Percentiles rank a stretch among this genome's conserved stretches.
These are phyloP conservation scores for Orthonyx spaldingii DNA, from an alignment of 2,113 vertebrate genomes.

Conservation along the genomic window DNA sequence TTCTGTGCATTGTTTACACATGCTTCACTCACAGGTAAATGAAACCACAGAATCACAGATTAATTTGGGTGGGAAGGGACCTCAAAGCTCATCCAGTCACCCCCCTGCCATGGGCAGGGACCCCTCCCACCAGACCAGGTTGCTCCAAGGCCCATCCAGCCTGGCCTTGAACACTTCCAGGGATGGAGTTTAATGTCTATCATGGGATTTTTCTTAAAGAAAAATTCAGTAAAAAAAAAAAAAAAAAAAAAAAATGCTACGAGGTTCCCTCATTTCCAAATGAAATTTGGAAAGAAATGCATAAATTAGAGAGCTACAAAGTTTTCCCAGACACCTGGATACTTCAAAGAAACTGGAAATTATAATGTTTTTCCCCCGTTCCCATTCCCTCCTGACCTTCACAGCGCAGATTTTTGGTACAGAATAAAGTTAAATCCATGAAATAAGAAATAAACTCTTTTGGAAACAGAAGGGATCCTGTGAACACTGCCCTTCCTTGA, in stretches of 20 bases:
- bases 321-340: background rate
- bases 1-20: fast-evolving
- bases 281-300: background rate
- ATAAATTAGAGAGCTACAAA: background rate
- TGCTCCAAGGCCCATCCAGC: fast-evolving
- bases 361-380: background rate
- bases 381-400: background rate
- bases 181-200: background rate
- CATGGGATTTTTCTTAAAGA: background rate
- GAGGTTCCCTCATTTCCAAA: background rate
- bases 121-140: fast-evolving
- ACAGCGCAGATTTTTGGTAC: background rate
- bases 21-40: fast-evolving
- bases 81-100: background rate
- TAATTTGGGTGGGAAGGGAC: background rate
- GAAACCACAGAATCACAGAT: background rate
- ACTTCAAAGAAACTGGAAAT: background rate
- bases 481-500: background rate
- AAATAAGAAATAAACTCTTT: background rate
- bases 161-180: too few species aligned
- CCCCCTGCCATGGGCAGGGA: background rate
- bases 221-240: background rate
- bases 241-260: background rate
- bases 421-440: background rate
- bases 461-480: background rate